Evolutionary conservation across 2,113 vertebrate species (phyloP).

Genomic region (Phyllostomus hastatus): DNA sequence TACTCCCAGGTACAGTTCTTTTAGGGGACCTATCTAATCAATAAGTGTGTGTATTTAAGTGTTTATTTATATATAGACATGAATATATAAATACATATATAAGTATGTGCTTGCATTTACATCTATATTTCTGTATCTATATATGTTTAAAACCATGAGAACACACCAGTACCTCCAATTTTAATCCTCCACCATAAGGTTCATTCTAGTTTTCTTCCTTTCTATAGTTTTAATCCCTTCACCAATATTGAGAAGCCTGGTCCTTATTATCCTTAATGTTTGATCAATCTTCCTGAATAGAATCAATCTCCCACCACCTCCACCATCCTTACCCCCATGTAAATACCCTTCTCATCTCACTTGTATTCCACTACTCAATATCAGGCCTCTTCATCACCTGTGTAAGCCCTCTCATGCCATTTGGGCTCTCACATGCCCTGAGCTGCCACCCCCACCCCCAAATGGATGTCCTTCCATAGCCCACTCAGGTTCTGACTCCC

Average conservation of each 20-base stretch:
- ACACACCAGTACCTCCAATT: not conserved
- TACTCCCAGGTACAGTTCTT: not conserved
- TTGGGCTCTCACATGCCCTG: not conserved
- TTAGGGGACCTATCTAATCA: not conserved
- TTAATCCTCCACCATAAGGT: not conserved
- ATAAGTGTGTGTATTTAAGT: not conserved
- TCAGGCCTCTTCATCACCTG: not conserved
- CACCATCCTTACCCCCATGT: not conserved
- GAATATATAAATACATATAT: not conserved
- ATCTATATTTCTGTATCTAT: not conserved
- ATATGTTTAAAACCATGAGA: not conserved
- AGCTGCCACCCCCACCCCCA: not conserved
- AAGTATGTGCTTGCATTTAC: not conserved
- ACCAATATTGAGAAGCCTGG: not conserved
- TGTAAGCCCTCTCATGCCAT: not conserved
- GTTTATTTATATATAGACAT: not conserved
- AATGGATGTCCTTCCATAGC: not conserved
- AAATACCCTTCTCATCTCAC: not conserved
- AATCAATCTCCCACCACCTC: not conserved
- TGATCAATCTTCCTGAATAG: not conserved
- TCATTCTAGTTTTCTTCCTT: not conserved
- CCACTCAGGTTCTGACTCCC: not conserved
- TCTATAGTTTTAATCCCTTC: not conserved
- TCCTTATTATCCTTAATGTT: not conserved
- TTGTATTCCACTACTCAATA: not conserved